phyloP scores from a whole-genome alignment of 2,797 vertebrate genomes.

The Mus minutoides region DNA sequence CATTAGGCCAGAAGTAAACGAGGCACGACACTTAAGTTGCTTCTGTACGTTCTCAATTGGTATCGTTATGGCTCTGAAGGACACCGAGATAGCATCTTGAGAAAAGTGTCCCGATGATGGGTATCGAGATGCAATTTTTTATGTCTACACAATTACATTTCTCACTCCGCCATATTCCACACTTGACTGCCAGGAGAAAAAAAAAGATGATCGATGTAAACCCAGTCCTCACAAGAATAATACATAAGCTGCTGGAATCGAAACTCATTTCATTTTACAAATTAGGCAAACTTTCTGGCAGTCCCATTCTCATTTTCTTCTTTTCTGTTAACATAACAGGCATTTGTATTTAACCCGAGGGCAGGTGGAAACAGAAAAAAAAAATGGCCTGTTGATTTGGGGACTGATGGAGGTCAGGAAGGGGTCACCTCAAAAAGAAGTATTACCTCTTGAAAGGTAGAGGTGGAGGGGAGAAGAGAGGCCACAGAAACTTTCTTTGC shows the following conservation, averaged over 20 bases:
- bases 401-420: neutral
- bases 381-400: conserved; percentile 53
- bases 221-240: conserved; percentile 81
- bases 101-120: conserved; percentile 80
- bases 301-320: conserved; percentile 68
- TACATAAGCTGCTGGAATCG: conserved; percentile 75
- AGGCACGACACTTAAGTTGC: conserved; percentile 82
- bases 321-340: conserved; percentile 71
- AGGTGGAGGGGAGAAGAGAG: conserved; percentile 4
- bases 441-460: conserved; percentile 15
- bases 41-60: conserved; percentile 82
- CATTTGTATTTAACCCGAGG: conserved; percentile 72
- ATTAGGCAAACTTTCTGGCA: conserved; percentile 82
- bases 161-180: conserved; percentile 80
- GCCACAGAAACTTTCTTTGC: conserved; percentile 17
- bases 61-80: conserved; percentile 84
- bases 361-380: conserved; percentile 61
- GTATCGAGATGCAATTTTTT: conserved; percentile 84
- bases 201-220: conserved; percentile 84
- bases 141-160: conserved; percentile 85
- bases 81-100: conserved; percentile 83
- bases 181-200: conserved; percentile 80
- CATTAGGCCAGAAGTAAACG: conserved; percentile 84
- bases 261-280: conserved; percentile 86
- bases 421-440: conserved; percentile 35